Conservation (phyloP, 2,888 invertebrate species). For the Ichneumoninae sp. region DNA sequence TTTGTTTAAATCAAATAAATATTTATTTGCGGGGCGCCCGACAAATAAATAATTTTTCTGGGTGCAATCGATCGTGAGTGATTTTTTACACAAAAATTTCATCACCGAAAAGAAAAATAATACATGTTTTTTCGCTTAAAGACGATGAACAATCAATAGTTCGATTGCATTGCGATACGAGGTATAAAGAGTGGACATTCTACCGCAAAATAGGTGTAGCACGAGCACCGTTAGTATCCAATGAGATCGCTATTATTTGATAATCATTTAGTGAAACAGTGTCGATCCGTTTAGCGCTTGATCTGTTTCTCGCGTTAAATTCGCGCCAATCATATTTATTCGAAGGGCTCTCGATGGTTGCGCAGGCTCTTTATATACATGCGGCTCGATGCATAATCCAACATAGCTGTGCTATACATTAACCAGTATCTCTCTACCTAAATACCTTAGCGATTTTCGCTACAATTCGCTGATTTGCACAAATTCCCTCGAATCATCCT, state of each 20-base stretch:
- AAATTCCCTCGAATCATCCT: constrained; percentile 14
- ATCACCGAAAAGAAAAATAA: no score
- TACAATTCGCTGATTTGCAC: constrained; percentile 38
- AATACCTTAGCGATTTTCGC: constrained; percentile 26
- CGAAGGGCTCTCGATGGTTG: neutral
- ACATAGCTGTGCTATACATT: neutral
- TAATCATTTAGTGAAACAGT: constrained; percentile 11
- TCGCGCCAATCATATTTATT: constrained; percentile 23
- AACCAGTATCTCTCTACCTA: constrained; percentile 3
- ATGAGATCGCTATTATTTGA: neutral
- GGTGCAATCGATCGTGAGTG: no score
- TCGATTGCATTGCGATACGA: neutral
- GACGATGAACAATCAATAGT: neutral
- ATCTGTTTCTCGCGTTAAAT: neutral
- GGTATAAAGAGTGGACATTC: no score
- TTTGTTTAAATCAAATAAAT: no score
- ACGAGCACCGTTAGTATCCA: neutral
- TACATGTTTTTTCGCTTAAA: neutral
- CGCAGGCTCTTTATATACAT: neutral
- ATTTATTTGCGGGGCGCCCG: no score
- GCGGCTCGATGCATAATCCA: neutral
- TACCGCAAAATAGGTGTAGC: neutral
- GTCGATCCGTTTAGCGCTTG: constrained; percentile 17
- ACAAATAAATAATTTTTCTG: no score
- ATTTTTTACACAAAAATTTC: no score